phyloP scores from a whole-genome alignment of 2,113 vertebrate genomes.

The Tylochromis polylepis region DNA sequence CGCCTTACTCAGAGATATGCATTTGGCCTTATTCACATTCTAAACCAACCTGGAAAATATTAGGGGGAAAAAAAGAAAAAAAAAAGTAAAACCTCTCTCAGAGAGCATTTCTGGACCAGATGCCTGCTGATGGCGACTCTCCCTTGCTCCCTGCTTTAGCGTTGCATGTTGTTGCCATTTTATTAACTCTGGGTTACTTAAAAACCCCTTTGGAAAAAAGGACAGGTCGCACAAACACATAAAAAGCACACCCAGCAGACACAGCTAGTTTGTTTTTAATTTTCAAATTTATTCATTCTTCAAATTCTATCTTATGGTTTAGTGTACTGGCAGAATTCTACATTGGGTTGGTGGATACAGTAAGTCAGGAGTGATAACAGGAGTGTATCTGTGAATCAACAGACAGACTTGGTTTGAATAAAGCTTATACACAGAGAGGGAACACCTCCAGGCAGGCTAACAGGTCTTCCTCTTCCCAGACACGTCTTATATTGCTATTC shows the following conservation, averaged over 20 bases:
- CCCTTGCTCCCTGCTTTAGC: neutral
- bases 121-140: too few relatives aligned
- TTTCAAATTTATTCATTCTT: constrained; percentile 52
- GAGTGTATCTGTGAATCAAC: constrained; percentile 39
- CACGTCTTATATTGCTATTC: constrained; percentile 17
- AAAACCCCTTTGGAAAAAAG: neutral
- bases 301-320: constrained; percentile 60
- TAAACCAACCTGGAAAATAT: neutral
- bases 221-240: neutral
- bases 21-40: neutral
- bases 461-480: constrained; percentile 12
- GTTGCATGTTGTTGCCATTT: neutral
- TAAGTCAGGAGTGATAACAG: constrained; percentile 42
- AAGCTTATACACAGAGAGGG: constrained; percentile 28
- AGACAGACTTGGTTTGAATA: constrained; percentile 28
- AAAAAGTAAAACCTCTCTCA: accelerated
- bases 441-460: neutral
- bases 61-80: too few relatives aligned
- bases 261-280: neutral
- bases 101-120: neutral
- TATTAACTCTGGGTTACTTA: neutral
- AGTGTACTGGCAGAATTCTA: constrained; percentile 55
- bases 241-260: neutral
- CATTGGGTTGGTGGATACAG: constrained; percentile 41
- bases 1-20: too few relatives aligned